Base-by-base conservation (phyloP, 1,140 invertebrate genomes). In the Heliconius nattereri region DNA sequence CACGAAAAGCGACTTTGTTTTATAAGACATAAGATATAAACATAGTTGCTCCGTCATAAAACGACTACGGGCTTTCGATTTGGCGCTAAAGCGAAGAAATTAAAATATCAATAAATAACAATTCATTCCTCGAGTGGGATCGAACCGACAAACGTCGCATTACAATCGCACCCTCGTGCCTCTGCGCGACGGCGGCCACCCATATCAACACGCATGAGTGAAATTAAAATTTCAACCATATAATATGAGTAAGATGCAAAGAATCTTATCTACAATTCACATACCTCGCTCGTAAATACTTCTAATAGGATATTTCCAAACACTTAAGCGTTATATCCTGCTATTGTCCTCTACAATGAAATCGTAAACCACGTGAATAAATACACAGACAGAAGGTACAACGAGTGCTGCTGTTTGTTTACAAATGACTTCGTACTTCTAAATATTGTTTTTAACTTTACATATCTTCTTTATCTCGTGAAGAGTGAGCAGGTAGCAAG, bases 331-430 rank as follows among this genome's bases (percentile, higher is more conserved):
- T 7, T 60, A 45, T 76, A 79, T 83, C 82, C 82, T 80, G 82
- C 74, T 71, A 83, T 83, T 83, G 82, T 83, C 66, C 71, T 45
- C 40, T 57, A 73, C 60, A 76, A 81, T 81, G 77, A 81, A 79
- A 81, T 83, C 78, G 82, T 81, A 81, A 83, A 78, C 77, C 78
- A 73, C 70, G 23, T 80, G 75, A 76, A 77, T 81, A 83, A 83
- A 81, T 75, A 45, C 13, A 16, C 40, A 81, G 76, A 54, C 49
- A 35, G 74, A 66, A 78, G 57, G 0, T 45, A 45, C 40, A 16
- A 16, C 9, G 37, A 72, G 45, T 73, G 78, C 45, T 26, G 74
- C 71, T 45, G 60, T 57, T 79, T 32, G 57, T 57, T 75, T 80
- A 20, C 66, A 66, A 26, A 80, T 54, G 49, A 72, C 7, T 73